These are phyloP conservation scores for Dissostichus mawsoni DNA, from an alignment of 2,113 vertebrate species.

Conservation along the genomic window DNA sequence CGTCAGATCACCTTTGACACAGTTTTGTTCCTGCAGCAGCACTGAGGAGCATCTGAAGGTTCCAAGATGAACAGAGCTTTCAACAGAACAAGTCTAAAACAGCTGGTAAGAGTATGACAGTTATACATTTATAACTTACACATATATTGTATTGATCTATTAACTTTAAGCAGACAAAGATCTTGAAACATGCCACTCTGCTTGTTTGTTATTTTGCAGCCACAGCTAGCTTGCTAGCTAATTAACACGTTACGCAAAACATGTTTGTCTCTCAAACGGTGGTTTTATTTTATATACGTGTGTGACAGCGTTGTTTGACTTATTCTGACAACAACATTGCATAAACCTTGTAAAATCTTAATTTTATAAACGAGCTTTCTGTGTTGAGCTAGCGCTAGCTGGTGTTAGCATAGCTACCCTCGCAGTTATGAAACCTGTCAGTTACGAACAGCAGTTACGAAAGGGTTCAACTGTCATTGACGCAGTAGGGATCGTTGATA, in stretches of 20 bases:
- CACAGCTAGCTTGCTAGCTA: slow-evolving; percentile 20
- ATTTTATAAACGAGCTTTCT: not conserved
- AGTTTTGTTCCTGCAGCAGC: slow-evolving; percentile 14
- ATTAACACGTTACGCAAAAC: not conserved
- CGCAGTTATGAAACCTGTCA: slow-evolving; percentile 49
- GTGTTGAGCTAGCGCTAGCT: not conserved
- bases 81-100: slow-evolving; percentile 71
- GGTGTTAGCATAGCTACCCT: slow-evolving; percentile 49
- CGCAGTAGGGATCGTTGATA: not conserved
- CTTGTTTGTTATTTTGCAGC: not conserved
- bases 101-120: slow-evolving; percentile 72
- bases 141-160: not conserved
- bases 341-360: too few species aligned
- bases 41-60: not conserved
- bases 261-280: not conserved
- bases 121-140: not conserved
- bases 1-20: slow-evolving; percentile 59
- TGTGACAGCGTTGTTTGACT: not conserved
- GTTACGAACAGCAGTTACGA: slow-evolving; percentile 16
- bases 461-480: slow-evolving; percentile 3
- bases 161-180: not conserved
- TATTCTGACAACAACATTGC: not conserved
- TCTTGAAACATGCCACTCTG: too few species aligned
- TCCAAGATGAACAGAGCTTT: slow-evolving; percentile 78
- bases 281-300: not conserved